Percentiles rank a stretch among this genome's conserved stretches.
Conservation (phyloP, 2,113 vertebrate genomes). For the Xiphorhynchus elegans region DNA sequence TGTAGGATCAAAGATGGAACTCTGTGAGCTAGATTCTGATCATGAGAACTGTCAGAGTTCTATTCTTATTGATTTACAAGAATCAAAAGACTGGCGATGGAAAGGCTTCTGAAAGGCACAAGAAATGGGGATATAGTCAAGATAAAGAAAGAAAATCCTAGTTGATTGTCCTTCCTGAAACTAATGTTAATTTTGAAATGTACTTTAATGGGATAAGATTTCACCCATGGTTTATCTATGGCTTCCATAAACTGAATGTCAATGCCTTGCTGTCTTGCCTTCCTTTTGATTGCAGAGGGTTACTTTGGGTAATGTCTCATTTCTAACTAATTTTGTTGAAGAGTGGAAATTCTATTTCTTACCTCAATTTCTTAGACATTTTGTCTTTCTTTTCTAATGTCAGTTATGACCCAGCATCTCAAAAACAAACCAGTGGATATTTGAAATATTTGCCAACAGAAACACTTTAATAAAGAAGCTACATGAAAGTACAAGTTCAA, state of each 20-base stretch:
- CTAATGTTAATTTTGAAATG: background rate
- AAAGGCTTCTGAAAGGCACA: background rate
- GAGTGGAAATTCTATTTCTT: background rate
- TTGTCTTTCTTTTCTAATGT: background rate
- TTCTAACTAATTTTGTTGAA: background rate
- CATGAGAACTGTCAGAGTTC: background rate
- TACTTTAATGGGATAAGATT: background rate
- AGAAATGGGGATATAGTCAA: background rate
- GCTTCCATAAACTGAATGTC: background rate
- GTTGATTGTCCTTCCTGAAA: background rate
- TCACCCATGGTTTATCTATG: background rate
- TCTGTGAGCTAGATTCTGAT: background rate
- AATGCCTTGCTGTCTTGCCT: background rate
- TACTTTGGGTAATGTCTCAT: background rate
- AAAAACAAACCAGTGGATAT: background rate
- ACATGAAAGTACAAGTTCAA: constrained; percentile 21
- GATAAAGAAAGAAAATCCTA: background rate
- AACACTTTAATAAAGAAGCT: background rate
- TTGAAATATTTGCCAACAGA: constrained; percentile 3
- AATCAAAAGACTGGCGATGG: background rate
- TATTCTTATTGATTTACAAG: background rate
- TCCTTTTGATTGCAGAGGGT: background rate
- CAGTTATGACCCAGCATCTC: background rate
- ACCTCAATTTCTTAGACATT: background rate
- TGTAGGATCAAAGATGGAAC: background rate